Evolutionary conservation across 2,113 vertebrate species (phyloP).

Genomic region (Upupa epops): DNA sequence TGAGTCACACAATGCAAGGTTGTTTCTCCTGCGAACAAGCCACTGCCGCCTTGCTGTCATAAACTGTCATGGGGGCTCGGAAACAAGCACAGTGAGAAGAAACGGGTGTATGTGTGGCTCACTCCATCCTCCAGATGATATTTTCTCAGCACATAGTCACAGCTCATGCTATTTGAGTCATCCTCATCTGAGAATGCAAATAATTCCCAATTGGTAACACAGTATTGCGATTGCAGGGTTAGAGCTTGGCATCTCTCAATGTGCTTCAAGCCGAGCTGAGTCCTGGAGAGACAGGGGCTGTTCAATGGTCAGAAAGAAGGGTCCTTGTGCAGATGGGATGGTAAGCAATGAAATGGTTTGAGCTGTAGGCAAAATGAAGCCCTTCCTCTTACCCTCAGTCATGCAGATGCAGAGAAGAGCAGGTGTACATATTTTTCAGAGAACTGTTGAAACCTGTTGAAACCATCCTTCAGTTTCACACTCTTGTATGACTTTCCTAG

Average conservation of each 20-base stretch:
- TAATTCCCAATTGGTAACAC: neutral
- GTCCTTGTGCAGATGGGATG: neutral
- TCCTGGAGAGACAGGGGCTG: neutral
- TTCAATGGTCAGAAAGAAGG: rapidly evolving
- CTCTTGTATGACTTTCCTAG: neutral
- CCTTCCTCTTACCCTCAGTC: neutral
- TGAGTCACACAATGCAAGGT: neutral
- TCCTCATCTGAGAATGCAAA: conserved; percentile 50
- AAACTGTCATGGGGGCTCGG: neutral
- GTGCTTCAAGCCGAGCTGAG: neutral
- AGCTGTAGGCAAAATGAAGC: neutral
- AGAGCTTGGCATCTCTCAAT: neutral
- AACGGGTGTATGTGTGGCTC: conserved; percentile 40
- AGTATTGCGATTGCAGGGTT: neutral
- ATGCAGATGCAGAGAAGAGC: neutral
- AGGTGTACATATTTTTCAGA: neutral
- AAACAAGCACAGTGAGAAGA: neutral
- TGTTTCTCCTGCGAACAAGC: neutral
- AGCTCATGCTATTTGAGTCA: conserved; percentile 60
- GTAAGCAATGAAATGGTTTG: neutral
- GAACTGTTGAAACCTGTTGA: neutral
- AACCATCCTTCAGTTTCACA: neutral
- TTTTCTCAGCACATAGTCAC: conserved; percentile 44
- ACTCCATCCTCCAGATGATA: conserved; percentile 43
- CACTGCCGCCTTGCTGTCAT: neutral